These are phyloP conservation scores for Tyrannus savana DNA, from an alignment of 2,113 vertebrate species.

Conservation along the genomic window DNA sequence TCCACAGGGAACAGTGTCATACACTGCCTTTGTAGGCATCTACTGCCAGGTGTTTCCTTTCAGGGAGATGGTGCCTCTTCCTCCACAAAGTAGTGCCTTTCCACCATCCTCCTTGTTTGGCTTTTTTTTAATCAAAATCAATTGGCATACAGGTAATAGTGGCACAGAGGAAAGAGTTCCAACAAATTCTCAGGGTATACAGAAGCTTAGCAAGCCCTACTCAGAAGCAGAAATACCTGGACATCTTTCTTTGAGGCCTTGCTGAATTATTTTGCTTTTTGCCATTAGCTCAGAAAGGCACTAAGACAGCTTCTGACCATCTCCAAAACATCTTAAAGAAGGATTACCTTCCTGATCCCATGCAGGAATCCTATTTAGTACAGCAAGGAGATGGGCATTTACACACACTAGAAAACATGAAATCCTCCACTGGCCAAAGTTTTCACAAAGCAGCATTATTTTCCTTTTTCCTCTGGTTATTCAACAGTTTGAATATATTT, in stretches of 20 bases:
- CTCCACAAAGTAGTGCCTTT: not conserved
- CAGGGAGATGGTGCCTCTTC: not conserved
- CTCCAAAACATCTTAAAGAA: not conserved
- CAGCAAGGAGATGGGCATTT: not conserved
- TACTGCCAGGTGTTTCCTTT: not conserved
- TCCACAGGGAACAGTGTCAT: not conserved
- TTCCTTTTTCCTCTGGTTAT: slow-evolving; percentile 7
- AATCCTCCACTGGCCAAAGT: not conserved
- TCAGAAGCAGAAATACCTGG: not conserved
- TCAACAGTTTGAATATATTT: slow-evolving; percentile 34
- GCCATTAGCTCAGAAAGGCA: not conserved
- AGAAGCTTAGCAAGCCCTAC: not conserved
- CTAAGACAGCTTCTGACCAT: not conserved
- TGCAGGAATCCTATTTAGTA: not conserved
- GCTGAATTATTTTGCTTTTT: not conserved
- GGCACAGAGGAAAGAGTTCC: not conserved
- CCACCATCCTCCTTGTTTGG: not conserved
- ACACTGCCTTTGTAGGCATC: not conserved
- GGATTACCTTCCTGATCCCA: not conserved
- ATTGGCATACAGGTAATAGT: not conserved
- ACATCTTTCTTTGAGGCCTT: not conserved
- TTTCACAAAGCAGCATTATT: not conserved
- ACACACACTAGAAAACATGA: not conserved
- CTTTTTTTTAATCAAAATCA: not conserved
- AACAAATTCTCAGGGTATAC: not conserved